Base-by-base conservation (phyloP, 2,888 invertebrate genomes). In the Eurytoma adleriae region DNA sequence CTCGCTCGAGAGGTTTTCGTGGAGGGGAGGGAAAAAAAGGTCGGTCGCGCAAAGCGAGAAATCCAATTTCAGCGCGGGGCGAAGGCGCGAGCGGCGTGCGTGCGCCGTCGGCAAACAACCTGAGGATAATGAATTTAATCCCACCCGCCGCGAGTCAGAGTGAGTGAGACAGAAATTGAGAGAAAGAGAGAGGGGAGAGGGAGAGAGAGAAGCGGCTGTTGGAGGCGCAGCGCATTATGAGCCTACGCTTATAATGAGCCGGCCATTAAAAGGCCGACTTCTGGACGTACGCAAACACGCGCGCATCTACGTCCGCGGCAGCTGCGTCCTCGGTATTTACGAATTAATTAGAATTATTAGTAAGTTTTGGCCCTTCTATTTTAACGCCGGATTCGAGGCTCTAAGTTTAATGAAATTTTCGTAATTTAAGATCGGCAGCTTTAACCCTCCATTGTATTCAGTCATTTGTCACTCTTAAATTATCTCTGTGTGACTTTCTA, bases 81-180 rank as follows among this genome's bases (percentile, higher is more conserved):
- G 40, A 52, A 73, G 50, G 30, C 64, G 62, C 64, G 13, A 50
- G 56, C 50, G 50, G 24, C 59, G 30, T 40, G 59, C 75, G 67
- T 13, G 50, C 54, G 54, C 40, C 27, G 48, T 14, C 48, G 71
- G 75, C 62, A 80, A 69, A 73, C 64, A 73, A 73, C 24, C 71
- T 75, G n/a, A 57, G 75, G 61, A 67, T 67, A 66, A 80, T 71
- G 59, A 76, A 75, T 77, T 80, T 80, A 77, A 80, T 80, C 80
- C 69, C 73, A 72, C 68, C 62, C 59, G 68, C 56, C 24, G 72
- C 14, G 48, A 30, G 12, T 30, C 5, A 7, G 50, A 70, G n/a
- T n/a, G n/a, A n/a, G n/a, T n/a, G n/a, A n/a, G n/a, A n/a, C n/a
- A n/a, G 40, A 24, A 4, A 40, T 4, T n/a, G 54, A 3, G 27